Evolutionary conservation across 2,888 invertebrate genomes (phyloP).

Genomic region (Chymomyza caudatula): DNA sequence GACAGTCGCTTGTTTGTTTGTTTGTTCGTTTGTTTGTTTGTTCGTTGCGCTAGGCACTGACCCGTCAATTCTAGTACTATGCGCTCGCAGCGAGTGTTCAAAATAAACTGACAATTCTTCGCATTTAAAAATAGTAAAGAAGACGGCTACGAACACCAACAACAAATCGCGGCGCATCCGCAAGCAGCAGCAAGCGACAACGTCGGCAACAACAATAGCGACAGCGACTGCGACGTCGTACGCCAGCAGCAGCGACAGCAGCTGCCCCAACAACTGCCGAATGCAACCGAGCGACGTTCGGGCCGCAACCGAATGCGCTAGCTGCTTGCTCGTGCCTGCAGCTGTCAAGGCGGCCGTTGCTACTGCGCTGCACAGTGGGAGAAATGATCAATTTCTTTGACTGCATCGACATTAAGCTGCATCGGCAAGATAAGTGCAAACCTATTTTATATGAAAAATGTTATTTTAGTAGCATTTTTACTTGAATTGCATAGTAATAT

Average conservation of each 20-base stretch:
- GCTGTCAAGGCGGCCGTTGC: not conserved
- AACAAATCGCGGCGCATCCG: constrained; percentile 22
- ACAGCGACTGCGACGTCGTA: not conserved
- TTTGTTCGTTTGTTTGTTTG: not conserved
- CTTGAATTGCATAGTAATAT: too few relatives aligned
- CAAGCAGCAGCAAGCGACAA: constrained; percentile 1
- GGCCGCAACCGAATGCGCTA: constrained; percentile 3
- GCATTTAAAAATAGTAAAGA: constrained; percentile 62
- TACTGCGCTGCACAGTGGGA: not conserved
- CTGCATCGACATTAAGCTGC: too few relatives aligned
- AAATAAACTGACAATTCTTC: constrained; percentile 66
- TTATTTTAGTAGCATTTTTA: too few relatives aligned
- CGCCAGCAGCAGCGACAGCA: not conserved
- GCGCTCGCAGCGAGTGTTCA: constrained; percentile 63
- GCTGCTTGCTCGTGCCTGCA: not conserved
- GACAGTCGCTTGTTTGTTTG: constrained; percentile 5
- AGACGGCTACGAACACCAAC: constrained; percentile 31
- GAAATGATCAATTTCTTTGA: not conserved
- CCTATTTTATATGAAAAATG: too few relatives aligned
- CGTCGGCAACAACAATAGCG: not conserved
- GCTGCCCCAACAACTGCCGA: not conserved
- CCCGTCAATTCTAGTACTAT: constrained; percentile 45
- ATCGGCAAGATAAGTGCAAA: too few relatives aligned
- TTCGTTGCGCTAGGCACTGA: constrained; percentile 16
- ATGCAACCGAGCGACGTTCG: constrained; percentile 4